Base-by-base conservation (phyloP, 2,888 invertebrate species). In the Pyrrhia umbra region DNA sequence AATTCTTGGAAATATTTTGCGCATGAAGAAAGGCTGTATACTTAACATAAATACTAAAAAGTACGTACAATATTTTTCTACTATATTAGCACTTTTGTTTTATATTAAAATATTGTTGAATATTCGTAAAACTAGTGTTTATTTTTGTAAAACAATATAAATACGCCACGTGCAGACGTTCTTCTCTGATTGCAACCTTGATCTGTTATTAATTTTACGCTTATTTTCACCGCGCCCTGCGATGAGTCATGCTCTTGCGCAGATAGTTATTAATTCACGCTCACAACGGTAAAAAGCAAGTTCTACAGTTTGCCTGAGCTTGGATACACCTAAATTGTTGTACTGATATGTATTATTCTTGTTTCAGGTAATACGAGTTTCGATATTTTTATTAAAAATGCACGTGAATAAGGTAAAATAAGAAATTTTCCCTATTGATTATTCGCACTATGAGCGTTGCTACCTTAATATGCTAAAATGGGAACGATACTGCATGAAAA, bases 191-290 rank as follows among this genome's bases (percentile, higher is more conserved):
- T 83, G 84, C 85, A 89, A 86, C 90, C 90, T 89, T 90, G 90
- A 86, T 90, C 89, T 85, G 84, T 86, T 89, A 91, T 91, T 90
- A 91, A 90, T 90, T 90, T 90, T 82, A 90, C 90, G 89, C 90
- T 87, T 80, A 89, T 91, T 90, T 89, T 88, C 89, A 87, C 83
- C 84, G 87, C 81, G 84, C 83, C 83, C 81, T 85, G 66, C 77
- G 76, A 77, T 85, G 86, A 85, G 79, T 79, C 78, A 83, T 76
- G 81, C 74, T 79, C 75, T 81, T 82, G 84, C 75, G 78, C 80
- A 78, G 58, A 70, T 73, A 64, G 63, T 70, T 66, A 71, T 76
- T 75, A 75, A 75, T 76, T 80, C 68, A 75, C 66, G 67, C 45
- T 50, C 52, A 51, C 50, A 73, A 75, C 60, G 79, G 76, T 59